Percentiles rank a stretch among this genome's conserved stretches.
Conservation (phyloP, 2,797 vertebrate species). For the Eleutherodactylus coqui region DNA sequence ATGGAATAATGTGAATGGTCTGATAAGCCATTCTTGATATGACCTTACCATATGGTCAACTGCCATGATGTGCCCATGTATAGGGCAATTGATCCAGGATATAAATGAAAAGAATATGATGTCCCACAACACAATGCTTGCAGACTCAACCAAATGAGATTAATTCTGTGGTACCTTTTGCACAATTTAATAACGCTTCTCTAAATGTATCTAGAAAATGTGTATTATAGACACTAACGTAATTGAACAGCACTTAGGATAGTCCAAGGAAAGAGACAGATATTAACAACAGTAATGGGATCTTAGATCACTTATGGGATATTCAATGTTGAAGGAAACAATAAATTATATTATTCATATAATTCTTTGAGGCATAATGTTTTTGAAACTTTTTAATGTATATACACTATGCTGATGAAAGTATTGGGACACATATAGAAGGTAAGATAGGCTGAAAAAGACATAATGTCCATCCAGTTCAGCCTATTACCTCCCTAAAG, state of each 20-base stretch:
- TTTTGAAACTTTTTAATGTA: background rate
- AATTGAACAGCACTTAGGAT: constrained; percentile 24
- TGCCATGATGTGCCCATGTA: background rate
- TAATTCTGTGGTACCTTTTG: background rate
- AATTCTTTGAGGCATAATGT: background rate
- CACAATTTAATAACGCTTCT: constrained; percentile 8
- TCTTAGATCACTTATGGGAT: background rate
- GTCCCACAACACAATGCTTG: background rate
- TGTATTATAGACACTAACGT: constrained; percentile 17
- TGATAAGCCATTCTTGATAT: background rate
- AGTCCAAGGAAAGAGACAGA: background rate
- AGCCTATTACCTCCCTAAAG: no score
- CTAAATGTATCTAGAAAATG: constrained; percentile 1
- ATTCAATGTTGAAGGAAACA: background rate
- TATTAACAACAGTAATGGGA: constrained; percentile 3
- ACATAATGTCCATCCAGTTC: no score
- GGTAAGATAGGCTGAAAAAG: no score
- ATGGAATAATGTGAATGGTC: background rate
- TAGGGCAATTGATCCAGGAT: background rate
- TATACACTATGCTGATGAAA: no score
- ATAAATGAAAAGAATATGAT: background rate
- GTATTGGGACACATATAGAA: no score
- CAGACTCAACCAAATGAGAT: constrained; percentile 18
- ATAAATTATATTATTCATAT: background rate
- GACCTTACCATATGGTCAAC: background rate